Conservation (phyloP, 2,888 invertebrate species). For the Eristalis intricaria region DNA sequence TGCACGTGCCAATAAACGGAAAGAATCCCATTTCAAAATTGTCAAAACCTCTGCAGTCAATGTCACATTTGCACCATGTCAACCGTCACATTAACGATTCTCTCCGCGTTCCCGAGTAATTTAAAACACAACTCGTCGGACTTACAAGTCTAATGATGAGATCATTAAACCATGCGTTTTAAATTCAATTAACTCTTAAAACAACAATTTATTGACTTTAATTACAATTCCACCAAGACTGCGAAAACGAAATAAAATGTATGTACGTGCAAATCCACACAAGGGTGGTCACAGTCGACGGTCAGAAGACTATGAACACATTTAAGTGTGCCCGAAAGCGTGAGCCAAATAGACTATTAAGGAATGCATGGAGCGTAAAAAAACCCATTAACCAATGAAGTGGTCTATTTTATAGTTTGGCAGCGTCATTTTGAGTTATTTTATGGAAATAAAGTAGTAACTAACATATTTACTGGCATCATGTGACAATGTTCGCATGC, state of each 20-base stretch:
- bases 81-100: background rate
- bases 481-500: slow-evolving; percentile 5
- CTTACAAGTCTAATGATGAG: background rate
- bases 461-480: background rate
- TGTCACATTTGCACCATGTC: background rate
- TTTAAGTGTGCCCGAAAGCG: background rate
- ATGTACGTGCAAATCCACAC: background rate
- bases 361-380: background rate
- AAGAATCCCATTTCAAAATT: background rate
- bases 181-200: background rate
- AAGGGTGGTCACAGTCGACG: background rate
- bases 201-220: background rate
- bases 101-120: background rate
- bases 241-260: background rate
- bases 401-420: background rate
- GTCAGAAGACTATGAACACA: no score
- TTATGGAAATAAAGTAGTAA: background rate
- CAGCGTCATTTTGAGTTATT: background rate
- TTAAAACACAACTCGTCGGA: background rate
- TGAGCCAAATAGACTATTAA: background rate
- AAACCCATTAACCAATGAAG: slow-evolving; percentile 24
- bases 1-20: background rate
- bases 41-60: background rate
- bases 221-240: background rate
- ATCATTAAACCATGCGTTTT: background rate